phyloP scores from a whole-genome alignment of 2,113 vertebrate species.

The Gymnarchus niloticus region DNA sequence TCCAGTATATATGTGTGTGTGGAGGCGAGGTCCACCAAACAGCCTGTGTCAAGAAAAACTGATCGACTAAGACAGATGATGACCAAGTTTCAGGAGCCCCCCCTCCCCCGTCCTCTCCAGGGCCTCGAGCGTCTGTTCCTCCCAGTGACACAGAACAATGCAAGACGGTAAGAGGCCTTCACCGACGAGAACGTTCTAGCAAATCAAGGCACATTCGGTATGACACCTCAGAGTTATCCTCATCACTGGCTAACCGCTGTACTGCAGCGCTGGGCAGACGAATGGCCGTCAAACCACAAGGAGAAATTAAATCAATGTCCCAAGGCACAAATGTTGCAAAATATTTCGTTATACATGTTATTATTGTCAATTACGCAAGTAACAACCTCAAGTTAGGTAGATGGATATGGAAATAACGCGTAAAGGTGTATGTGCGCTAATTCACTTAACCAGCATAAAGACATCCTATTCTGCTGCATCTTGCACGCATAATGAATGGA shows the following conservation, averaged over 20 bases:
- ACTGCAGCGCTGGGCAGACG: not conserved
- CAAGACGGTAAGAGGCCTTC: not conserved
- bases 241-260: not conserved
- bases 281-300: not conserved
- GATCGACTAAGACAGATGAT: not conserved
- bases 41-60: not conserved
- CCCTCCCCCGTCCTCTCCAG: not conserved
- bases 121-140: not conserved
- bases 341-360: not conserved
- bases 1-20: too few species aligned
- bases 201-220: not conserved
- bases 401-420: not conserved
- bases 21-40: not conserved
- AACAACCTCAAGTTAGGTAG: not conserved
- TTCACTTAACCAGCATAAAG: conserved; percentile 2
- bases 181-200: conserved; percentile 3
- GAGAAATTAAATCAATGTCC: conserved; percentile 9
- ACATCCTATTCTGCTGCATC: not conserved
- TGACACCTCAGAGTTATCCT: not conserved
- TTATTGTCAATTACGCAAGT: not conserved
- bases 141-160: not conserved
- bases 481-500: conserved; percentile 15
- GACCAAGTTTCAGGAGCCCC: not conserved
- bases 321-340: not conserved
- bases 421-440: not conserved